Conservation (phyloP, 1,140 invertebrate species). For the Spodoptera frugiperda region DNA sequence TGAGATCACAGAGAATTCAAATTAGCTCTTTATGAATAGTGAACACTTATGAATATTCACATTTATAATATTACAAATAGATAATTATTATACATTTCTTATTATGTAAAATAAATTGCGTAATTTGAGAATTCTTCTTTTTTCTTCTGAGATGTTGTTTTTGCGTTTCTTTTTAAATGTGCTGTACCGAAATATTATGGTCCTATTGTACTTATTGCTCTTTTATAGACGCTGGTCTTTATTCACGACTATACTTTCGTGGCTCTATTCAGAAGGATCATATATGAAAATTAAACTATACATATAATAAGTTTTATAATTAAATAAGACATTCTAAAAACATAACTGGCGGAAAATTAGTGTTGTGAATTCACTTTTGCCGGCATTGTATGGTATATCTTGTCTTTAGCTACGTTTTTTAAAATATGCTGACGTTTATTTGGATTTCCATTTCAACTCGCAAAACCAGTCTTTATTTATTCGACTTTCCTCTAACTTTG, state of each 20-base stretch:
- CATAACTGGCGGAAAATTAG: no score
- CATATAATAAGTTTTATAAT: no score
- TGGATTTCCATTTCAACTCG: no score
- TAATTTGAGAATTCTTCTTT: background rate
- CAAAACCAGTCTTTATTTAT: no score
- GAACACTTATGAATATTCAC: constrained; percentile 27
- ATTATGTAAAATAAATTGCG: constrained; percentile 9
- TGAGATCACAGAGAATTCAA: constrained; percentile 25
- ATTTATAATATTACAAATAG: constrained; percentile 12
- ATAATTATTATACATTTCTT: background rate
- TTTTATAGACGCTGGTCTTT: background rate
- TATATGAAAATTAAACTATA: no score
- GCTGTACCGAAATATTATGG: background rate
- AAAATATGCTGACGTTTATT: no score
- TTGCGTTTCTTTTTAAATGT: constrained; percentile 1
- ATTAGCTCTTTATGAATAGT: constrained; percentile 17
- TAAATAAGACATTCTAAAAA: no score
- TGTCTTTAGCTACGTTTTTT: no score
- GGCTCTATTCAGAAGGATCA: no score
- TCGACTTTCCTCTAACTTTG: background rate
- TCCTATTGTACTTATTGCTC: background rate
- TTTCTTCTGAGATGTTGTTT: background rate
- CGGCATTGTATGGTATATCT: no score
- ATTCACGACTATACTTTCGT: no score
- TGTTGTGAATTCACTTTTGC: no score